Conservation (phyloP, 2,113 vertebrate genomes). For the Orycteropus afer region DNA sequence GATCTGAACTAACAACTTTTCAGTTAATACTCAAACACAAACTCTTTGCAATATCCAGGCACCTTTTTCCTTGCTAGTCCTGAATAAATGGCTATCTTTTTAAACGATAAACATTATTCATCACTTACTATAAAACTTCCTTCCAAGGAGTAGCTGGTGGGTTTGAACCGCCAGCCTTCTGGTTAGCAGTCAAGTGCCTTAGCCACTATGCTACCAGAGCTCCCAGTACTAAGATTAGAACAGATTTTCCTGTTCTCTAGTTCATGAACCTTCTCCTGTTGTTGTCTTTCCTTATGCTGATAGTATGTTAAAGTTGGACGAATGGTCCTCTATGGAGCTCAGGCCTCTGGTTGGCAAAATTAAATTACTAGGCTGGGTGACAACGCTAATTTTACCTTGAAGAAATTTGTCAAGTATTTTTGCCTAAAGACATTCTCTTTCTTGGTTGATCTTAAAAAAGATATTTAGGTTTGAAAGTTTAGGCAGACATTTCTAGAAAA, state of each 20-base stretch:
- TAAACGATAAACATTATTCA: neutral
- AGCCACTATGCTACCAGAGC: no score
- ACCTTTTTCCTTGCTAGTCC: neutral
- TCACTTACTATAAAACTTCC: neutral
- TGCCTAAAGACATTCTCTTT: slow-evolving; percentile 32
- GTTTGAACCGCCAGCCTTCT: no score
- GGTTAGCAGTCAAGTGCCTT: no score
- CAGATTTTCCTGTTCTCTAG: neutral
- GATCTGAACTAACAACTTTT: neutral
- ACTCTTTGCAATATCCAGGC: neutral
- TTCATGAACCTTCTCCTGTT: neutral
- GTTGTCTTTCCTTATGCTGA: neutral
- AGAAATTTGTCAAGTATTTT: slow-evolving; percentile 24
- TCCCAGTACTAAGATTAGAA: neutral
- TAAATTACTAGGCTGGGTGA: slow-evolving; percentile 9
- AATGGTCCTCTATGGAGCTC: neutral
- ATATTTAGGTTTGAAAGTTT: slow-evolving; percentile 54
- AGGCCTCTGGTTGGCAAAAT: slow-evolving; percentile 36
- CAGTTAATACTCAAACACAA: neutral
- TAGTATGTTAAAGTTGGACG: neutral
- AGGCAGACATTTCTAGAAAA: neutral
- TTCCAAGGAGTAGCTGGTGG: no score
- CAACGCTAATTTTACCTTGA: slow-evolving; percentile 38
- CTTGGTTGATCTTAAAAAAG: slow-evolving; percentile 62
- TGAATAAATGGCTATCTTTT: neutral